These are phyloP conservation scores for Brachionus koreanus DNA, from an alignment of 1,140 invertebrate genomes.

Conservation along the genomic window DNA sequence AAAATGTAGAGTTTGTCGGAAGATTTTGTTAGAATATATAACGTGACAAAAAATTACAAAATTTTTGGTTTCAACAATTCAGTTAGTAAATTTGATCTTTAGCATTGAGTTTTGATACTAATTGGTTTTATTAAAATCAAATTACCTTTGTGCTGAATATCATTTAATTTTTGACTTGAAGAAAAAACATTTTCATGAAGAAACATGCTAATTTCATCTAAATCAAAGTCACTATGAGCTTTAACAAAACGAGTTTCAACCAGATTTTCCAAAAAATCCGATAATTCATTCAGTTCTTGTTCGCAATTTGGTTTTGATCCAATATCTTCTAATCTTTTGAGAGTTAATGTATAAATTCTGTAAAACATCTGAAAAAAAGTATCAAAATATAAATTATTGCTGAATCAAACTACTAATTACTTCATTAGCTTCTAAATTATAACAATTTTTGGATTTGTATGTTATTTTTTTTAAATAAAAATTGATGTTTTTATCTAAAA, in stretches of 20 bases:
- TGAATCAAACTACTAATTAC: no score
- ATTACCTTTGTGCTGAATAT: slow-evolving; percentile 23
- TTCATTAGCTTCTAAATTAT: slow-evolving; percentile 37
- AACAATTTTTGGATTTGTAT: slow-evolving; percentile 30
- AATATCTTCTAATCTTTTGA: not conserved
- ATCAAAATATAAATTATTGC: not conserved
- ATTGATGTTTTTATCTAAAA: not conserved
- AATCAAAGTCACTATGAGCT: slow-evolving; percentile 33
- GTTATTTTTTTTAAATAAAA: slow-evolving; percentile 29
- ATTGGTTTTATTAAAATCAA: no score
- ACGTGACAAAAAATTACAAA: no score
- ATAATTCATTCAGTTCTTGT: not conserved
- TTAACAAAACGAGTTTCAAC: slow-evolving; percentile 19
- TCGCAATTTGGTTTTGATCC: not conserved
- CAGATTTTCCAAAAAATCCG: slow-evolving; percentile 31
- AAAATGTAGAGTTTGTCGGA: no score
- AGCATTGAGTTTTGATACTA: no score
- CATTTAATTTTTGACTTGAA: not conserved
- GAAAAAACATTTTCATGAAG: slow-evolving; percentile 21
- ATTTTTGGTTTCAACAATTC: no score
- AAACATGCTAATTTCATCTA: slow-evolving; percentile 33
- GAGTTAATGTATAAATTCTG: slow-evolving; percentile 10
- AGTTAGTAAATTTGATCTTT: no score
- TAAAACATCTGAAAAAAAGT: slow-evolving; percentile 24
- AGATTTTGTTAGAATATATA: no score